phyloP scores from a whole-genome alignment of 2,797 vertebrate genomes.

The Lindbergichthys nudifrons region DNA sequence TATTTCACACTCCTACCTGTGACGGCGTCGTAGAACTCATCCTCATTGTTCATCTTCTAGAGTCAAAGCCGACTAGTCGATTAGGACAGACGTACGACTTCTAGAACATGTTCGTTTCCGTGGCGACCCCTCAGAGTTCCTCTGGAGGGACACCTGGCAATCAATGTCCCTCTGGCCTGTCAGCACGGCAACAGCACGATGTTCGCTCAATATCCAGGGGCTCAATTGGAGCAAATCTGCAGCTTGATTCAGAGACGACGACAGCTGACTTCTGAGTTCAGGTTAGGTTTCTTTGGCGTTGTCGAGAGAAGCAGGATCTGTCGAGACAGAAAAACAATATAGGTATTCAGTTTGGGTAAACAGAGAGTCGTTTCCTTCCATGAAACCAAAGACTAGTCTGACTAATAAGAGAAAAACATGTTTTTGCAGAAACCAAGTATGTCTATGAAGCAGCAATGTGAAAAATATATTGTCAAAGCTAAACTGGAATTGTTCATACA shows the following conservation, averaged over 20 bases:
- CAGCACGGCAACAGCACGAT: slow-evolving; percentile 28
- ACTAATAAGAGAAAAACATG: neutral
- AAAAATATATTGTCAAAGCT: neutral
- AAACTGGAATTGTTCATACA: no score
- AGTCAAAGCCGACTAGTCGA: slow-evolving; percentile 63
- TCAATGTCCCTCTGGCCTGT: slow-evolving; percentile 36
- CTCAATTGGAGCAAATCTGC: slow-evolving; percentile 2
- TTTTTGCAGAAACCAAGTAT: neutral
- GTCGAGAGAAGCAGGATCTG: slow-evolving; percentile 40
- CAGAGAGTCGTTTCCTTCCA: neutral
- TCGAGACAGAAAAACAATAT: slow-evolving; percentile 14
- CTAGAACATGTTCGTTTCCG: slow-evolving; percentile 83
- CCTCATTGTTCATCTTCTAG: slow-evolving; percentile 94
- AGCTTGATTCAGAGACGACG: slow-evolving; percentile 6
- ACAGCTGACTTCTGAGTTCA: slow-evolving; percentile 16
- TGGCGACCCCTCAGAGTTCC: slow-evolving; percentile 39
- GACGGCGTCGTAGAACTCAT: slow-evolving; percentile 97
- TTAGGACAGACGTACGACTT: slow-evolving; percentile 54
- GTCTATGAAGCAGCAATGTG: neutral
- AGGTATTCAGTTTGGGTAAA: neutral
- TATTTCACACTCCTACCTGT: slow-evolving; percentile 85
- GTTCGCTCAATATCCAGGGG: slow-evolving; percentile 11
- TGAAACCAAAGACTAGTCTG: neutral
- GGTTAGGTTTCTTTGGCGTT: slow-evolving; percentile 20
- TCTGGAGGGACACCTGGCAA: slow-evolving; percentile 47